phyloP scores from a whole-genome alignment of 2,797 vertebrate genomes.

The Periophthalmus magnuspinnatus region DNA sequence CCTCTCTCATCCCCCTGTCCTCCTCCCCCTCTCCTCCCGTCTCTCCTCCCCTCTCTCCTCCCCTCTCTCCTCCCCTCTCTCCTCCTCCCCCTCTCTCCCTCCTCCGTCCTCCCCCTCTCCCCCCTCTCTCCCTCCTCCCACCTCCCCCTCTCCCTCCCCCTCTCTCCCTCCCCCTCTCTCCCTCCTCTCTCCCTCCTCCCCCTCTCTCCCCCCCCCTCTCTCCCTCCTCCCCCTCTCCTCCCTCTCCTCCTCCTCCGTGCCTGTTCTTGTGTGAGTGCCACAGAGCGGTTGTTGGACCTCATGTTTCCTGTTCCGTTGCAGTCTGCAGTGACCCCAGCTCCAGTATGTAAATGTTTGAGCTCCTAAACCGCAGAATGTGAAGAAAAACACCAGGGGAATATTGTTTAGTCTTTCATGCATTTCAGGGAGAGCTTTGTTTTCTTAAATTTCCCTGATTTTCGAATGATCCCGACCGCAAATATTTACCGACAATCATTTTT shows the following conservation, averaged over 20 bases:
- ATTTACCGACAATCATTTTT: neutral
- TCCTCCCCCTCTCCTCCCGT: too few species aligned
- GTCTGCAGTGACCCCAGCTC: constrained; percentile 16
- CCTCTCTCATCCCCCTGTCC: neutral
- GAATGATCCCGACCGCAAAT: constrained; percentile 6
- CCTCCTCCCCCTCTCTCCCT: too few species aligned
- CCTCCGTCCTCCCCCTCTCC: too few species aligned
- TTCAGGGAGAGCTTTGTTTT: constrained; percentile 9
- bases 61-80: too few species aligned
- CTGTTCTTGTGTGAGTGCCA: constrained; percentile 17
- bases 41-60: too few species aligned
- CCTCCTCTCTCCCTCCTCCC: neutral
- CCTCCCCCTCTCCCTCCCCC: too few species aligned
- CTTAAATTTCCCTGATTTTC: constrained; percentile 2
- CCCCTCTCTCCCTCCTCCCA: too few species aligned
- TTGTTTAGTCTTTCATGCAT: constrained; percentile 1
- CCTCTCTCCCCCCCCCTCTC: neutral
- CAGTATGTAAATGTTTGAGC: constrained; percentile 32
- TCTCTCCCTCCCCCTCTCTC: too few species aligned
- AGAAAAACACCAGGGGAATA: constrained; percentile 27
- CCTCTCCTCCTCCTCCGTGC: constrained; percentile 35
- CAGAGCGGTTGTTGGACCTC: constrained; percentile 33
- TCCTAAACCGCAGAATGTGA: constrained; percentile 26
- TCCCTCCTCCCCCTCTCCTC: constrained; percentile 34
- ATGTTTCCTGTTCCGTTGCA: constrained; percentile 35